Evolutionary conservation across 2,113 vertebrate species (phyloP), one percentile per base, ranked within the genome.

Genomic region (Ammodytes dubius): DNA sequence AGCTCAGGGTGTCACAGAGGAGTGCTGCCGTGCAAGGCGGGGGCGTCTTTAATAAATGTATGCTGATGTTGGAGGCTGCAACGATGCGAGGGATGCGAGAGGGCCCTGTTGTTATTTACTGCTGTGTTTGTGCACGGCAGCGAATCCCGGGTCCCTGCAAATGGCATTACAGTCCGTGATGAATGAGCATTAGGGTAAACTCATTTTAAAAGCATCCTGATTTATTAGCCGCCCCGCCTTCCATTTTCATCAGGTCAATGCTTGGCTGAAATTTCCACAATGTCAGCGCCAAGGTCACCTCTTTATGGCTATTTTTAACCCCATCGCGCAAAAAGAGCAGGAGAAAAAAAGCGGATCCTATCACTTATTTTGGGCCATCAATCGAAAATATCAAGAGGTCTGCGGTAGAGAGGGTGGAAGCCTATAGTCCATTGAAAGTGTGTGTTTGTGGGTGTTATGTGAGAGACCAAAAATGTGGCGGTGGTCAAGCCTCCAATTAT

Each of bases 181-280:
- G 96, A 99, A 99, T 97, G 97, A 97, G 97, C 97, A 98, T 99
- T 99, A 98, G 97, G 97, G 96, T 98, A 98, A 95, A 99, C 97
- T 99, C 98, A 99, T 99, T 99, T 99, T 99, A 99, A 99, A 95
- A 98, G 96, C 96, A 96, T 96, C 95, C 97, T 99, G 98, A 99
- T 99, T 99, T 99, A 99, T 99, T 97, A 97, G 96, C 92, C 65
- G 85, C 81, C 94, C 91, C 96, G 97, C 97, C 97, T 91, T 99
- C 97, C 96, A 98, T 99, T 99, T 98, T 96, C 97, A 98, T 97
- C 97, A 98, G 98, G 97, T 98, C 97, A 98, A 93, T 96, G 96
- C 96, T 96, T 97, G 97, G 96, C 96, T 97, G 96, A 97, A 99
- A 97, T 96, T 27, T 95, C 79, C 96, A 96, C 97, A 99, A 98